Evolutionary conservation across 2,888 invertebrate species (phyloP).

Genomic region (Orchesellides sinensis): DNA sequence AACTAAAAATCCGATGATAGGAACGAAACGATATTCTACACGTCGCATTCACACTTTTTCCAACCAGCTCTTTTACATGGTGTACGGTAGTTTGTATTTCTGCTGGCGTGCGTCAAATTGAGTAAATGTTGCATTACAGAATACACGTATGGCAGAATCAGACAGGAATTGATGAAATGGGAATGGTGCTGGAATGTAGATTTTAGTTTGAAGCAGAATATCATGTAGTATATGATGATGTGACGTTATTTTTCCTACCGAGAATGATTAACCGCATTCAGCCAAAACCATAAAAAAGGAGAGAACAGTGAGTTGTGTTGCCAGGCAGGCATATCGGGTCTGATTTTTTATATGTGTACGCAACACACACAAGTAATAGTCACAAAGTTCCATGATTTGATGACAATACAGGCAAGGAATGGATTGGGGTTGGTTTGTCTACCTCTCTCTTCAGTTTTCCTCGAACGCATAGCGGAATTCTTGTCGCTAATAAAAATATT

Average conservation of each 20-base stretch:
- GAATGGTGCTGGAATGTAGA: conserved; percentile 4
- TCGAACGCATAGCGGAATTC: background rate
- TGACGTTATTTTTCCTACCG: conserved; percentile 6
- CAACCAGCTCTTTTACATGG: conserved; percentile 9
- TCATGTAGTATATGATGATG: background rate
- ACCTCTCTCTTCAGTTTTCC: no score
- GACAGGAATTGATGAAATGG: background rate
- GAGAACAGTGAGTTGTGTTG: background rate
- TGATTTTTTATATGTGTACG: background rate
- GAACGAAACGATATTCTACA: no score
- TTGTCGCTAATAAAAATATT: background rate
- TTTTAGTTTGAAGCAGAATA: background rate
- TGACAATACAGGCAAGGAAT: no score
- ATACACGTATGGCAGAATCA: background rate
- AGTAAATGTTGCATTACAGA: background rate
- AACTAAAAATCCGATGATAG: conserved; percentile 51
- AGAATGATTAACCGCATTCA: conserved; percentile 16
- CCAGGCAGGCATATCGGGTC: background rate
- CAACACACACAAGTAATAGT: background rate
- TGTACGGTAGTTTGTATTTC: background rate
- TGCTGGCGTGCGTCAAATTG: background rate
- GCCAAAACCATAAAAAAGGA: conserved; percentile 14
- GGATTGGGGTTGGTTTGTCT: no score
- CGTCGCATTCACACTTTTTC: no score
- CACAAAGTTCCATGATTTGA: background rate